phyloP scores from a whole-genome alignment of 2,797 vertebrate genomes.

The Chromobotia macracanthus region DNA sequence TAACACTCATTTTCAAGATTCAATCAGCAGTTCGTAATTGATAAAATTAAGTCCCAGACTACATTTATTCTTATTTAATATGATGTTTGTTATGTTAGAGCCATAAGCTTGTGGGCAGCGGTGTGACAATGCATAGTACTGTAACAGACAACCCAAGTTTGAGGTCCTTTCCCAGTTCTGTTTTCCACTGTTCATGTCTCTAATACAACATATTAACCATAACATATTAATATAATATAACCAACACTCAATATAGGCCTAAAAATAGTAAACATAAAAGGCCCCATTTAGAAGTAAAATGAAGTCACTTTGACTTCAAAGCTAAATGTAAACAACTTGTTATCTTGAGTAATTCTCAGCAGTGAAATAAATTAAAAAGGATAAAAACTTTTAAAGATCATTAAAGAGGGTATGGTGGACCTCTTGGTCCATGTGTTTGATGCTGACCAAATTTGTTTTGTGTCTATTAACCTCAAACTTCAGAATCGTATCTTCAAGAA shows the following conservation, averaged over 20 bases:
- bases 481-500: constrained; percentile 15
- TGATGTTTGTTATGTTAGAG: neutral
- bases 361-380: no score
- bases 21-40: no score
- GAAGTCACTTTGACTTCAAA: no score
- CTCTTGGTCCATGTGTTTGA: constrained; percentile 4
- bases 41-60: no score
- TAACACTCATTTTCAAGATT: no score
- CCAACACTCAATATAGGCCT: neutral
- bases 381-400: neutral
- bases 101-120: neutral
- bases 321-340: no score
- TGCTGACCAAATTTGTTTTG: neutral
- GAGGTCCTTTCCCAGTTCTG: neutral
- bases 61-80: no score
- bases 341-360: no score
- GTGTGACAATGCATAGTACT: no score
- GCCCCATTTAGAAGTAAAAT: no score
- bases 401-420: neutral
- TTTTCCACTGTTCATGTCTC: neutral
- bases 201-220: neutral
- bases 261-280: neutral
- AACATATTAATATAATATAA: no score
- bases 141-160: neutral
- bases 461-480: constrained; percentile 10